phyloP scores from a whole-genome alignment of 1,140 invertebrate species.

The Zaprionus davidi region DNA sequence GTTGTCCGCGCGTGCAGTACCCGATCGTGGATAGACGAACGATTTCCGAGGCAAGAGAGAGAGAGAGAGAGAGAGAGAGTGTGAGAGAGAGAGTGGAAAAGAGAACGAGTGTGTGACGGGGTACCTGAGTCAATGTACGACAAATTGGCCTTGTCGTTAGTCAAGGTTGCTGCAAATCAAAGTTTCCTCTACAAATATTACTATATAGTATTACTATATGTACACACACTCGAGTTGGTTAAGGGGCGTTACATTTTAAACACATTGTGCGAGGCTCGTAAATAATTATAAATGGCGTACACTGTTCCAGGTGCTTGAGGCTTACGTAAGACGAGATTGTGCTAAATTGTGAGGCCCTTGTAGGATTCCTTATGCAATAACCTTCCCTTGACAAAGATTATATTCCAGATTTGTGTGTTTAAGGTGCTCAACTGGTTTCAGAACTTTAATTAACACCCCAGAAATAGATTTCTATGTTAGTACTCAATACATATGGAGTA shows the following conservation, averaged over 20 bases:
- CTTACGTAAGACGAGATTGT: conserved; percentile 27
- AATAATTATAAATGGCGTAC: conserved; percentile 4
- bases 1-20: conserved; percentile 25
- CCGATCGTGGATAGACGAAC: conserved; percentile 7
- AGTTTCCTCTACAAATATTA: conserved; percentile 4
- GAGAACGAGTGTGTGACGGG: conserved; percentile 1
- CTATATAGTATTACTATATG: conserved; percentile 1
- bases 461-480: not conserved
- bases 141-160: conserved; percentile 27
- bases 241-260: conserved; percentile 20
- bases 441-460: conserved; percentile 16
- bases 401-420: not conserved
- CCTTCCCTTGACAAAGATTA: no score
- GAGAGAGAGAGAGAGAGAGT: not conserved
- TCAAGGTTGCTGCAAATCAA: conserved; percentile 50
- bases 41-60: not conserved
- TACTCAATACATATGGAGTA: not conserved
- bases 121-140: conserved; percentile 50
- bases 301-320: not conserved
- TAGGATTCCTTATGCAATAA: not conserved
- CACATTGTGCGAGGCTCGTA: conserved; percentile 30
- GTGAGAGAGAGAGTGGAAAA: not conserved
- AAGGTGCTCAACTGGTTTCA: not conserved
- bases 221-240: not conserved
- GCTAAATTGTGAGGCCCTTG: not conserved